Evolutionary conservation across 2,797 vertebrate genomes (phyloP).

Genomic region (Gobionotothen gibberifrons): DNA sequence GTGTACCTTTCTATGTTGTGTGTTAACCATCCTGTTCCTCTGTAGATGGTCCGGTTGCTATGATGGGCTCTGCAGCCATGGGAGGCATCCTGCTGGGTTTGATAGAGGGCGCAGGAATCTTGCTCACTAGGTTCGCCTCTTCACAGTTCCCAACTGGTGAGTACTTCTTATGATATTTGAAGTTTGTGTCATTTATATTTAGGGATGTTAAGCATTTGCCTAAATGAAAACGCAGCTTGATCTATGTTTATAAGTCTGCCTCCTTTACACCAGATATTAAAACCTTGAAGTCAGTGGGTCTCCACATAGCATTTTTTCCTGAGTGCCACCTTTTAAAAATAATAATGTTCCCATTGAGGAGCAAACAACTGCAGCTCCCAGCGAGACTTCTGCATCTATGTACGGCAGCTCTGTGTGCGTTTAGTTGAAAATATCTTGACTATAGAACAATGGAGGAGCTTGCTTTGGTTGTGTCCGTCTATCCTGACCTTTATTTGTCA

Average conservation of each 20-base stretch:
- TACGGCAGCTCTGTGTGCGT: no score
- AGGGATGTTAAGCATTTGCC: neutral
- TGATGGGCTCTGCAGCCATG: constrained; percentile 97
- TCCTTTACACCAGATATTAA: neutral
- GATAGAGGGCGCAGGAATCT: constrained; percentile 96
- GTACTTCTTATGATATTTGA: constrained; percentile 46
- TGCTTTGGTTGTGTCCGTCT: no score
- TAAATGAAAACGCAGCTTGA: neutral
- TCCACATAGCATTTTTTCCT: no score
- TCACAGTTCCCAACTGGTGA: constrained; percentile 93
- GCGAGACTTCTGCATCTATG: no score
- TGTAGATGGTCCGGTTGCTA: constrained; percentile 94
- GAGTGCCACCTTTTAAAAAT: no score
- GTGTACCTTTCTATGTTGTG: neutral
- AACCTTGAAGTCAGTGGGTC: neutral
- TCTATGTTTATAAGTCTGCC: neutral
- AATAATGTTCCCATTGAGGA: no score
- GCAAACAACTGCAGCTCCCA: no score
- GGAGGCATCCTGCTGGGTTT: constrained; percentile 95
- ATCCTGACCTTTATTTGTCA: no score
- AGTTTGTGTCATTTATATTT: constrained; percentile 1
- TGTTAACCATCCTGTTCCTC: constrained; percentile 8
- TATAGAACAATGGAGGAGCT: no score
- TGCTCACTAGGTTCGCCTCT: constrained; percentile 95
- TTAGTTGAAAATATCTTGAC: no score